Base-by-base conservation (phyloP, 2,888 invertebrate species). In the Frankliniella fusca region DNA sequence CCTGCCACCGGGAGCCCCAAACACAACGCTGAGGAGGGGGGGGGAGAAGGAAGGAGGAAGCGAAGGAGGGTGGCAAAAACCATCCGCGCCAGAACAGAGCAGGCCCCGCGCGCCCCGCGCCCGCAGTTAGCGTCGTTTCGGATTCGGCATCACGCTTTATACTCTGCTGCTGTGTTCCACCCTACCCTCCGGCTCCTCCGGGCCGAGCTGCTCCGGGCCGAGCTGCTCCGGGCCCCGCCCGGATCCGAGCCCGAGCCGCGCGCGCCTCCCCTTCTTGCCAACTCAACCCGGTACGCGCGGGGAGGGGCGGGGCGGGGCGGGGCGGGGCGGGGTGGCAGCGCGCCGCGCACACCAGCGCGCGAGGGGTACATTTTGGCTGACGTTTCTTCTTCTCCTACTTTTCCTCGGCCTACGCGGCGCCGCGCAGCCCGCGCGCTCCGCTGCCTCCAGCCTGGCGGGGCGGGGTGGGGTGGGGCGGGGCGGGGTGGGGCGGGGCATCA, bases 111-210 rank as follows among this genome's bases (percentile, higher is more conserved):
- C 38, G 38, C 38, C 38, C 38, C 38, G 38, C 18, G 54, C 54
- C 12, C 5, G 54, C 70, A 76, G 70, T 76, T 76, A 76, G 70
- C 70, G 70, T 76, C 70, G 70, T 76, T 61, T 61, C 61, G n/a
- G 61, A 61, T 61, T 61, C 61, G 61, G 61, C 61, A n/a, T 38
- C 38, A 38, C 38, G 38, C 5, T 38, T 38, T 38, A 38, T 38
- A 38, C 38, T 38, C 38, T 61, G 61, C 54, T 54, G 20, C n/a
- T 61, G 20, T 61, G 61, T 61, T 76, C 70, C 70, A 27, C 70
- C 70, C 70, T 76, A 76, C 70, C 70, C 70, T 76, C 61, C n/a
- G n/a, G n/a, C 61, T 61, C 61, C 61, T 76, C 70, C 70, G 2
- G 54, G 12, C 54, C 5, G 15, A 3, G 54, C 0, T 54, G 7